Percentiles rank a stretch among this genome's conserved stretches.
These are phyloP conservation scores for Sycobia sp. DNA, from an alignment of 1,140 invertebrate genomes.

Conservation along the genomic window DNA sequence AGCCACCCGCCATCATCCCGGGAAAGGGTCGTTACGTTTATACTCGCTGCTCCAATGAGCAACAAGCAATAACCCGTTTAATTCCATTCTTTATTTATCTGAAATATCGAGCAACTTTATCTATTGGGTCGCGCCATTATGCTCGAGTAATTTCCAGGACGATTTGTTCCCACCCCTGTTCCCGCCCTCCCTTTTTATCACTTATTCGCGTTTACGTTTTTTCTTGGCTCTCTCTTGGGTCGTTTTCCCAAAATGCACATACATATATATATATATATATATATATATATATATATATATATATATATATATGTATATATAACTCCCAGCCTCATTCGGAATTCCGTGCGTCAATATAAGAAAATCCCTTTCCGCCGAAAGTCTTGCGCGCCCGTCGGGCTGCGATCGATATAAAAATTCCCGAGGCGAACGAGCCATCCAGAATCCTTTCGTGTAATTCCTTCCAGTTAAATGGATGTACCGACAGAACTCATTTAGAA, in stretches of 20 bases:
- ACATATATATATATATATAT: too few relatives aligned
- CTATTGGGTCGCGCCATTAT: not conserved
- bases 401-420: conserved; percentile 29
- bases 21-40: too few relatives aligned
- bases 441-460: conserved; percentile 19
- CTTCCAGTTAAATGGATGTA: conserved; percentile 5
- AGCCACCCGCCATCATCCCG: too few relatives aligned
- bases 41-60: too few relatives aligned
- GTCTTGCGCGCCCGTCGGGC: conserved; percentile 13
- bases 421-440: conserved; percentile 2
- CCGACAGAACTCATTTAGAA: conserved; percentile 1
- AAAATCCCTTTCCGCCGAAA: conserved; percentile 11
- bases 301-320: too few relatives aligned
- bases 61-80: too few relatives aligned
- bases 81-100: not conserved
- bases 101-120: not conserved
- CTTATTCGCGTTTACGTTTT: conserved; percentile 19
- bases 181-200: conserved; percentile 9
- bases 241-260: conserved; percentile 6
- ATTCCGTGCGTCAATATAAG: conserved; percentile 29
- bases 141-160: not conserved
- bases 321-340: conserved; percentile 24
- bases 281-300: too few relatives aligned
- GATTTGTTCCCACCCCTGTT: not conserved
- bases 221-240: conserved; percentile 6